Evolutionary conservation across 2,888 invertebrate genomes (phyloP).

Genomic region (Pterostichus madidus): DNA sequence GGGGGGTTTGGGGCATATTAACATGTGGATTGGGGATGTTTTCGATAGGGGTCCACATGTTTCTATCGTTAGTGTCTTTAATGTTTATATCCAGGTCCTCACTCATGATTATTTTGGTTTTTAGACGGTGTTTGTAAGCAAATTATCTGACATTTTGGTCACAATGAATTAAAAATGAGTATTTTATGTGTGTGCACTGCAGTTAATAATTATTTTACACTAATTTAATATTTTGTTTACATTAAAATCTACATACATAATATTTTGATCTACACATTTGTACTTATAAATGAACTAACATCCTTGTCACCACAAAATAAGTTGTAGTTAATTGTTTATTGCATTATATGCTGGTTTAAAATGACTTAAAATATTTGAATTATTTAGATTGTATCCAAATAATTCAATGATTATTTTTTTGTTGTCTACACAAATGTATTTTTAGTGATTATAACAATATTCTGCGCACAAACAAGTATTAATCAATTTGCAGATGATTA

Average conservation of each 20-base stretch:
- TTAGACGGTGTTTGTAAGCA: constrained; percentile 1
- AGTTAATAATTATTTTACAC: constrained; percentile 5
- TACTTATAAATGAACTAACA: constrained; percentile 6
- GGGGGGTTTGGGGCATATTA: constrained; percentile 80
- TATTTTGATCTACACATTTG: constrained; percentile 32
- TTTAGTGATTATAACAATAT: constrained; percentile 34
- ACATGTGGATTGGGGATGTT: constrained; percentile 71
- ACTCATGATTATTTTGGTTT: constrained; percentile 72
- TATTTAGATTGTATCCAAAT: constrained; percentile 35
- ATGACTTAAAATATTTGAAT: constrained; percentile 9
- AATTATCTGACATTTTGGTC: constrained; percentile 28
- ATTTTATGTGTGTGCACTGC: not conserved
- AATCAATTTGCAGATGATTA: constrained; percentile 8
- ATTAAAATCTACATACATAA: constrained; percentile 19
- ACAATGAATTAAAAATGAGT: constrained; percentile 7
- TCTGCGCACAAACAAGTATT: constrained; percentile 17
- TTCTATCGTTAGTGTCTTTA: constrained; percentile 72
- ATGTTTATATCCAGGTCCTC: constrained; percentile 75
- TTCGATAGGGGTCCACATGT: constrained; percentile 75
- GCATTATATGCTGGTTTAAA: not conserved
- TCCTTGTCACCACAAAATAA: not conserved
- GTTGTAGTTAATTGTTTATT: constrained; percentile 6
- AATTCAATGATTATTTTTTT: constrained; percentile 42
- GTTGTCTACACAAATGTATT: constrained; percentile 33
- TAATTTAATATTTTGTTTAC: constrained; percentile 30